Base-by-base conservation (phyloP, 2,888 invertebrate genomes). In the Ochropacha duplaris region DNA sequence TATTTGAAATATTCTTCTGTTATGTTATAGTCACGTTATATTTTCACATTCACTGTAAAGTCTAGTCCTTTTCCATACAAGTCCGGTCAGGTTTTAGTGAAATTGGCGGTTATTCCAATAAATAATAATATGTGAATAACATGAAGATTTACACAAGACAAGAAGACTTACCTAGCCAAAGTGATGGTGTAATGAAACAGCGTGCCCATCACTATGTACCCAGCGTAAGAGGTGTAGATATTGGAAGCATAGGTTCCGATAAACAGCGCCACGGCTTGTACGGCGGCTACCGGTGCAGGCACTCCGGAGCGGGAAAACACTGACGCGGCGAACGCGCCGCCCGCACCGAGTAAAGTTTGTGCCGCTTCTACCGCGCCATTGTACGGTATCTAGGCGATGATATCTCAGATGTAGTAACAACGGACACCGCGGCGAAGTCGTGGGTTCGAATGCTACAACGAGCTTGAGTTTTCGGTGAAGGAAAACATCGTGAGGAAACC, bases 361-460 rank as follows among this genome's bases (percentile, higher is more conserved):
- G 94, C 74, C 0, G 97, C 97, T 85, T 98, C 98, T 0, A 97
- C 96, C 8, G 95, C 96, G 0, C 98, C 98, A 81, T 98, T 97
- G 71, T 86, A 93, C 1, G 85, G 78, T 36, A 85, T 75, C 93
- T 93, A n/a, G n/a, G n/a, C n/a, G n/a, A n/a, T n/a, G n/a, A n/a
- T n/a, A n/a, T n/a, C n/a, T n/a, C n/a, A n/a, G n/a, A n/a, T n/a
- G n/a, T n/a, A n/a, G n/a, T n/a, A n/a, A n/a, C n/a, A n/a, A n/a
- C n/a, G n/a, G n/a, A n/a, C n/a, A n/a, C n/a, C n/a, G n/a, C n/a
- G n/a, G n/a, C n/a, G n/a, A n/a, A n/a, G n/a, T n/a, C n/a, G n/a
- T n/a, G n/a, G n/a, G n/a, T n/a, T n/a, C n/a, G n/a, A n/a, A n/a
- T n/a, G n/a, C n/a, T n/a, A n/a, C n/a, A n/a, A n/a, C n/a, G n/a